Evolutionary conservation across 1,140 invertebrate species (phyloP).

Genomic region (Sitobion miscanthi): DNA sequence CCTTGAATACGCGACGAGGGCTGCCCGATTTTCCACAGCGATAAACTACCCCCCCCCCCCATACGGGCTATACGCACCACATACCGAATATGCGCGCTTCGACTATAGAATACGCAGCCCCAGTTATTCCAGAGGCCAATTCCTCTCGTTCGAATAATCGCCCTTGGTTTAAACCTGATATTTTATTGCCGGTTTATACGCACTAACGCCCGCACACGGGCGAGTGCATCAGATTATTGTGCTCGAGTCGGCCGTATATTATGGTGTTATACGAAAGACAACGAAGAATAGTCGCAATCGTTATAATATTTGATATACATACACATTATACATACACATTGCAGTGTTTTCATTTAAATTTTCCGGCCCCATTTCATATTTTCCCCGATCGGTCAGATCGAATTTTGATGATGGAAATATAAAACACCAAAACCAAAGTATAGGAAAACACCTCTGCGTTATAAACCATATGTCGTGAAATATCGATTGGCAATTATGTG

Average conservation of each 20-base stretch:
- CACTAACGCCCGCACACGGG: neutral
- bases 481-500: neutral
- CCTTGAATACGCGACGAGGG: neutral
- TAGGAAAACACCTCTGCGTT: neutral
- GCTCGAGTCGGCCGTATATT: neutral
- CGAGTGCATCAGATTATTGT: neutral
- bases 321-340: neutral
- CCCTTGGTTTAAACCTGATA: neutral
- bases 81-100: neutral
- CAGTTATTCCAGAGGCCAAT: neutral
- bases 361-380: neutral
- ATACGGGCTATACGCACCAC: neutral
- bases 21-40: neutral
- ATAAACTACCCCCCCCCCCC: neutral
- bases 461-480: neutral
- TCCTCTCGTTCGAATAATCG: neutral
- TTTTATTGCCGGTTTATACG: neutral
- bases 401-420: neutral
- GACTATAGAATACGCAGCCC: neutral
- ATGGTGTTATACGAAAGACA: too few species aligned
- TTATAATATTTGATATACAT: neutral
- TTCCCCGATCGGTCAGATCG: neutral
- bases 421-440: neutral
- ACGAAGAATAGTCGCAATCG: neutral
- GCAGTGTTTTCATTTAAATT: neutral